These are phyloP conservation scores for Corythoichthys haematopterus DNA, from an alignment of 2,113 vertebrate genomes.

Conservation along the genomic window DNA sequence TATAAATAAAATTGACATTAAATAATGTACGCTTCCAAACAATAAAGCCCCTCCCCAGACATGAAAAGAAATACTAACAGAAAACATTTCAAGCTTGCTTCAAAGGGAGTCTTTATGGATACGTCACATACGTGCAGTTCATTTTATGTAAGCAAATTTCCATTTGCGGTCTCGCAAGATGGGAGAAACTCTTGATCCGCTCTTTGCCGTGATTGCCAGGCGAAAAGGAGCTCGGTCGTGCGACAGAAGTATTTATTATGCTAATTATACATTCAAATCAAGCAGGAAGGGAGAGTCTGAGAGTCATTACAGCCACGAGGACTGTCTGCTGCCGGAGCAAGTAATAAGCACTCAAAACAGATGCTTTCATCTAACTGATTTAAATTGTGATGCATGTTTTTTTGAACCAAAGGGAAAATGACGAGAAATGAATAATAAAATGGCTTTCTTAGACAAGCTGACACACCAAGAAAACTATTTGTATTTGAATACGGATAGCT, in stretches of 20 bases:
- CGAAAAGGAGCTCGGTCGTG: slow-evolving; percentile 53
- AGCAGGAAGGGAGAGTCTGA: slow-evolving; percentile 46
- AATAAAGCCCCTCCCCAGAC: neutral
- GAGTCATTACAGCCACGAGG: slow-evolving; percentile 55
- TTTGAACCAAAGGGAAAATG: slow-evolving; percentile 35
- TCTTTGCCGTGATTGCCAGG: slow-evolving; percentile 51
- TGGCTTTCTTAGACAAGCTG: slow-evolving; percentile 20
- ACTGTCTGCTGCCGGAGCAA: slow-evolving; percentile 54
- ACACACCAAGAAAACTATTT: slow-evolving; percentile 3
- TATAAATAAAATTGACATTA: neutral
- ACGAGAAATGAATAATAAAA: slow-evolving; percentile 46
- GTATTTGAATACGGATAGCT: slow-evolving; percentile 12
- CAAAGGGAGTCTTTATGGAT: slow-evolving; percentile 1
- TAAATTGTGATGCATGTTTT: slow-evolving; percentile 52
- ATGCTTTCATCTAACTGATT: slow-evolving; percentile 66
- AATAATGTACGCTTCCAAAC: neutral
- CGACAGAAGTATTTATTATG: slow-evolving; percentile 67
- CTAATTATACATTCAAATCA: slow-evolving; percentile 71
- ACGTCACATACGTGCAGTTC: slow-evolving; percentile 30
- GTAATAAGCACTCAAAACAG: slow-evolving; percentile 64
- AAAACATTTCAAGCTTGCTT: neutral
- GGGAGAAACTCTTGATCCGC: slow-evolving; percentile 53
- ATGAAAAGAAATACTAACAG: neutral
- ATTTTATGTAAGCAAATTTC: slow-evolving; percentile 50
- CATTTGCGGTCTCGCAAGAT: slow-evolving; percentile 44